A percentile compares a stretch with the other conserved stretches of the same genome.
These are phyloP conservation scores for Apotomis betuletana DNA, from an alignment of 2,888 invertebrate genomes.

Conservation along the genomic window DNA sequence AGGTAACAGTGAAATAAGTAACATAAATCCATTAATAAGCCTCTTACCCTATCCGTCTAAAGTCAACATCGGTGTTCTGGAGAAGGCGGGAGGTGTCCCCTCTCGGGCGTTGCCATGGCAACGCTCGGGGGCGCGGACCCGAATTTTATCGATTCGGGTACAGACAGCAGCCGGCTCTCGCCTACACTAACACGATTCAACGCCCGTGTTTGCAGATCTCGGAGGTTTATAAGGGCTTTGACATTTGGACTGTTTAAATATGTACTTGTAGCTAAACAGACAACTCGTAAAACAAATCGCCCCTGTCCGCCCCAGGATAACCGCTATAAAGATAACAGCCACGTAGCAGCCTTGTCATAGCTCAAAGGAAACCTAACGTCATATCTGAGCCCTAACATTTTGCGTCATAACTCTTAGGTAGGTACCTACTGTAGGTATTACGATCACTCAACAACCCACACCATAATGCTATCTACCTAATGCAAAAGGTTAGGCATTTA, in stretches of 20 bases:
- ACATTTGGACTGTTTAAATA: constrained; percentile 70
- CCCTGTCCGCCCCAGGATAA: constrained; percentile 51
- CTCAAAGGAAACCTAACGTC: constrained; percentile 9
- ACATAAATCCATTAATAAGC: constrained; percentile 83
- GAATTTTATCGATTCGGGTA: constrained; percentile 83
- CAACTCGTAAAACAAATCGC: constrained; percentile 53
- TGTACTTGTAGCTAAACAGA: constrained; percentile 53
- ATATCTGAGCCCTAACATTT: neutral
- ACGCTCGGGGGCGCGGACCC: constrained; percentile 81
- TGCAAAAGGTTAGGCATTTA: too few species aligned
- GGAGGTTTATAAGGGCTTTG: constrained; percentile 77
- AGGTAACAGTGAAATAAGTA: constrained; percentile 65
- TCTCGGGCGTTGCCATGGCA: constrained; percentile 70
- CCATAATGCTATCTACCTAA: neutral
- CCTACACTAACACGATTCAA: constrained; percentile 79
- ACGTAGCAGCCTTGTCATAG: constrained; percentile 1
- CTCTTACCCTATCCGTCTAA: constrained; percentile 83
- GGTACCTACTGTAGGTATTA: too few species aligned
- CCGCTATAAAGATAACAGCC: constrained; percentile 44
- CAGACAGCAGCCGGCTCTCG: constrained; percentile 80
- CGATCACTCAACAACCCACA: too few species aligned
- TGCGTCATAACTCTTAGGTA: constrained; percentile 1
- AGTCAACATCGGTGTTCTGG: constrained; percentile 81
- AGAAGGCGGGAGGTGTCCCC: constrained; percentile 61
- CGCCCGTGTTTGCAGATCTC: constrained; percentile 80